phyloP scores from a whole-genome alignment of 2,888 invertebrate genomes.

The Leucophenga montana region DNA sequence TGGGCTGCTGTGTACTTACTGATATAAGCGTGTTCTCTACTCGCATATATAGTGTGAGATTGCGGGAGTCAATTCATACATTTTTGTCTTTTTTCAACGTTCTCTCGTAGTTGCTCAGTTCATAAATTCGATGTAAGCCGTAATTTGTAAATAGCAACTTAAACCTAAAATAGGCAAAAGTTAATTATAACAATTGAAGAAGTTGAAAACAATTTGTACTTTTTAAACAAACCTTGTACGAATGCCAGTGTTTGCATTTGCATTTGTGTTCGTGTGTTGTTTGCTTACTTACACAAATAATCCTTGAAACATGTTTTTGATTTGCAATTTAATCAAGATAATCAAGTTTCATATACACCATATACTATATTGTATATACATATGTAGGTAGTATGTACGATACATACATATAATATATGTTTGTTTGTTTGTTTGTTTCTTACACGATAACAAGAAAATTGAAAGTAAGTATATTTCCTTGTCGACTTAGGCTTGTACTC shows the following conservation, averaged over 20 bases:
- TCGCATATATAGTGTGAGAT: no score
- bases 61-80: no score
- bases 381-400: background rate
- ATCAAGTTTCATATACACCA: conserved; percentile 58
- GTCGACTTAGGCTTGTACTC: conserved; percentile 27
- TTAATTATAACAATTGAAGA: no score
- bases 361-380: background rate
- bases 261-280: conserved; percentile 6
- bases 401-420: background rate
- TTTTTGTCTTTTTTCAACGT: no score
- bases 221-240: conserved; percentile 51
- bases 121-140: no score
- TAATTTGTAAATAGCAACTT: no score
- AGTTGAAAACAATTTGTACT: conserved; percentile 2
- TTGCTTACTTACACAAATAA: conserved; percentile 49
- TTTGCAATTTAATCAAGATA: conserved; percentile 68
- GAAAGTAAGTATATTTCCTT: conserved; percentile 63
- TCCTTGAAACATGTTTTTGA: conserved; percentile 68
- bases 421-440: conserved; percentile 48
- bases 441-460: conserved; percentile 51
- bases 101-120: no score
- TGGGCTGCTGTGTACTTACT: no score
- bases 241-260: conserved; percentile 9
- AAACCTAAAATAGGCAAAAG: no score
- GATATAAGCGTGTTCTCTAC: no score